Percentiles rank a stretch among this genome's conserved stretches.
These are phyloP conservation scores for Phoronis australis DNA, from an alignment of 2,888 invertebrate species.

Conservation along the genomic window DNA sequence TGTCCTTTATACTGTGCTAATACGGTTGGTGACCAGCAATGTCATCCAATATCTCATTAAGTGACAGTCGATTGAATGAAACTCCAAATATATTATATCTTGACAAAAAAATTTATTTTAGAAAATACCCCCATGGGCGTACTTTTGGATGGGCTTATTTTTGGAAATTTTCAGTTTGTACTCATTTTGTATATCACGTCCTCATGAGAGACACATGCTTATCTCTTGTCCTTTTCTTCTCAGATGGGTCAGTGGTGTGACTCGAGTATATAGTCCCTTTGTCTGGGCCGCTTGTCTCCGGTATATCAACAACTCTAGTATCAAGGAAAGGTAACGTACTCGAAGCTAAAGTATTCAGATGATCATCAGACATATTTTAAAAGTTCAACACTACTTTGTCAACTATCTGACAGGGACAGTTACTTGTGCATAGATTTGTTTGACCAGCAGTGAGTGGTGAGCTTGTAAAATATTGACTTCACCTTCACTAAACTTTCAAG, in stretches of 20 bases:
- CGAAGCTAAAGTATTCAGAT: constrained; percentile 2
- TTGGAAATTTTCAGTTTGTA: no score
- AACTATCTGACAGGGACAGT: background rate
- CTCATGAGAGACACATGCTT: background rate
- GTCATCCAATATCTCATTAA: no score
- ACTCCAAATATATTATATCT: no score
- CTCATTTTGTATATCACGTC: no score
- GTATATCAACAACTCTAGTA: constrained; percentile 33
- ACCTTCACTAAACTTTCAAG: no score
- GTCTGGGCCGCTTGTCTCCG: constrained; percentile 47
- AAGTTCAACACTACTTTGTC: background rate
- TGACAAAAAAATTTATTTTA: no score
- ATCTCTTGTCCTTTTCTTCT: constrained; percentile 9
- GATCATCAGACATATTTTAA: background rate
- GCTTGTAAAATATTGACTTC: no score
- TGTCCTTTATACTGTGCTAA: no score
- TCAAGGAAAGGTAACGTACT: constrained; percentile 47
- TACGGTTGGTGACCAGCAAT: background rate
- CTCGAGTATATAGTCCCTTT: constrained; percentile 40
- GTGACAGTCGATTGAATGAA: no score
- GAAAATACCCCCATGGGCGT: no score
- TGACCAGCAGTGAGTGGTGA: background rate
- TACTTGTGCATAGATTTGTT: background rate
- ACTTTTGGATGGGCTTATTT: no score
- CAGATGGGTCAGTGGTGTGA: constrained; percentile 51